Evolutionary conservation across 2,113 vertebrate genomes (phyloP).

Genomic region (Alouatta palliata): DNA sequence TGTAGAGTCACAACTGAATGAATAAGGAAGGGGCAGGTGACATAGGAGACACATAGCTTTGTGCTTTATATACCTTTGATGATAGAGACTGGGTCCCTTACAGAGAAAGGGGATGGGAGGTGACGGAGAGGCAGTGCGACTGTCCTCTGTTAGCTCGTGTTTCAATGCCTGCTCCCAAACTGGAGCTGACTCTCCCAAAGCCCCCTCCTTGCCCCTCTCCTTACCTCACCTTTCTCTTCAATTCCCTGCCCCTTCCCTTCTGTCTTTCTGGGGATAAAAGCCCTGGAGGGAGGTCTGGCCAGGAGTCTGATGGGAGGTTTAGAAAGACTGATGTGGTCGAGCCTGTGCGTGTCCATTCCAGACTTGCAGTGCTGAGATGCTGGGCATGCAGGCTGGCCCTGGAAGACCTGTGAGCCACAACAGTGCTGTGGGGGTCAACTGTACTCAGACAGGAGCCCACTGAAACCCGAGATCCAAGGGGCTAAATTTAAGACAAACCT

Average conservation of each 20-base stretch:
- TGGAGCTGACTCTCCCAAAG: too few relatives aligned
- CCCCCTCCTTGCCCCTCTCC: accelerated
- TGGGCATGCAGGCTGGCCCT: accelerated
- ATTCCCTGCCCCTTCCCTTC: neutral
- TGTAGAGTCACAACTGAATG: accelerated
- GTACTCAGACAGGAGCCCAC: accelerated
- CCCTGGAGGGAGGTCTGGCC: neutral
- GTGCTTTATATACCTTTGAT: neutral
- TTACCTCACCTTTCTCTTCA: neutral
- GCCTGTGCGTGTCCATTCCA: neutral
- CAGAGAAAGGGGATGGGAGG: neutral
- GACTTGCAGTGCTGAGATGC: accelerated
- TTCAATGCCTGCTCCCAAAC: neutral
- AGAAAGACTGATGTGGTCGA: neutral
- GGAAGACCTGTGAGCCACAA: neutral
- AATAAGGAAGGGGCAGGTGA: neutral
- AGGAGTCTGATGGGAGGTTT: neutral
- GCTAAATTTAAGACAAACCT: too few relatives aligned
- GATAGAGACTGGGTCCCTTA: accelerated
- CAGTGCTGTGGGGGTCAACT: neutral
- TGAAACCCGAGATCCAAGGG: neutral
- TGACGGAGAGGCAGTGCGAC: accelerated
- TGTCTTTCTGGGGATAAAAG: neutral
- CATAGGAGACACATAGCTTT: neutral
- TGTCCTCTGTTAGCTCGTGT: neutral